phyloP scores from a whole-genome alignment of 92 coral and sea anemone species.

The Palythoa grandiflora region DNA sequence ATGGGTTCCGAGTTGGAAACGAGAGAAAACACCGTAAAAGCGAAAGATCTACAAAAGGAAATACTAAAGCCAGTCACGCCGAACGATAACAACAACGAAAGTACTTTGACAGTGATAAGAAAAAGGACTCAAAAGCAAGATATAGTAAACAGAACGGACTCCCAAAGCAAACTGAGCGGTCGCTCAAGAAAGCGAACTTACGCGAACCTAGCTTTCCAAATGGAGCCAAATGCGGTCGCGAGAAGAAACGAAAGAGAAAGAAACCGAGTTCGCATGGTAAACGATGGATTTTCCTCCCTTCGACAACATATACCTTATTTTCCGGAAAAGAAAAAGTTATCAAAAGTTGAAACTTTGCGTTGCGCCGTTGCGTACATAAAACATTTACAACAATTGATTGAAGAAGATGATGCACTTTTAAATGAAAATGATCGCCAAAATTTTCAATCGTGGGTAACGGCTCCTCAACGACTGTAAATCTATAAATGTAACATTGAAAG shows the following conservation, averaged over 20 bases:
- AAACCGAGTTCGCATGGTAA: slow-evolving; percentile 96
- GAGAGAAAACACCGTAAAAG: slow-evolving; percentile 41
- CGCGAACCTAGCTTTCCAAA: slow-evolving; percentile 73
- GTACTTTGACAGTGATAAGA: slow-evolving; percentile 42
- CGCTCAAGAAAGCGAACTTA: slow-evolving; percentile 60
- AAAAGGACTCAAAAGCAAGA: slow-evolving; percentile 41
- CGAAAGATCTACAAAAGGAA: slow-evolving; percentile 38
- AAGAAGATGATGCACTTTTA: slow-evolving; percentile 84
- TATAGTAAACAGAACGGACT: not conserved
- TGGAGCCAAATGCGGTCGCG: slow-evolving; percentile 91
- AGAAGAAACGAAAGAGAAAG: slow-evolving; percentile 95
- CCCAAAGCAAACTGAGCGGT: slow-evolving; percentile 32
- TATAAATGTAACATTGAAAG: not conserved
- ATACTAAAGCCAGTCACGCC: slow-evolving; percentile 6
- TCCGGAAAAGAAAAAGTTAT: slow-evolving; percentile 94
- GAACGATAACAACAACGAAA: slow-evolving; percentile 31
- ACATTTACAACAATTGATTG: slow-evolving; percentile 89
- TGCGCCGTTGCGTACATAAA: slow-evolving; percentile 97
- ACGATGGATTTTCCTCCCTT: slow-evolving; percentile 92
- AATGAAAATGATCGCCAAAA: slow-evolving; percentile 59
- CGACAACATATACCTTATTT: slow-evolving; percentile 97
- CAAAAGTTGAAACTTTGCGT: slow-evolving; percentile 97
- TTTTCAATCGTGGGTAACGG: slow-evolving; percentile 26
- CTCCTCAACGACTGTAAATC: slow-evolving; percentile 18
- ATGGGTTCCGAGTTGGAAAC: slow-evolving; percentile 46